Evolutionary conservation across 2,113 vertebrate species (phyloP).

Genomic region (Onychostoma macrolepis): DNA sequence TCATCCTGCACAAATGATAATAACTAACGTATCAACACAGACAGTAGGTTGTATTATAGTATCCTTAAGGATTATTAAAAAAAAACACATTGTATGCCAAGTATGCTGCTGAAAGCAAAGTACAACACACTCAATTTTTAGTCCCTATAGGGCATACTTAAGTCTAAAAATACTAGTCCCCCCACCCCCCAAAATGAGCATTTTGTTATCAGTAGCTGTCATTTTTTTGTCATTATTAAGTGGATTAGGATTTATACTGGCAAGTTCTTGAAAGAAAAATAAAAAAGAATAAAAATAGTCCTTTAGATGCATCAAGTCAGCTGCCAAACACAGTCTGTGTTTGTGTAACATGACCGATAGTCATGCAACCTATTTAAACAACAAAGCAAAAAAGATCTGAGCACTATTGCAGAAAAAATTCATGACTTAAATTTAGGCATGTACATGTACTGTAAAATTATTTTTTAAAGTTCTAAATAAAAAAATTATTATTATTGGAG

Average conservation of each 20-base stretch:
- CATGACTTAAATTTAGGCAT: background rate
- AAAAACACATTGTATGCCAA: background rate
- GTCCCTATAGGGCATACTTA: background rate
- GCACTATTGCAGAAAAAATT: background rate
- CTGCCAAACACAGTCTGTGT: background rate
- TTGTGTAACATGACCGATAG: background rate
- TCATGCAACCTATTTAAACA: background rate
- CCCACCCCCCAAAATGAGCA: background rate
- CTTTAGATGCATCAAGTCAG: background rate
- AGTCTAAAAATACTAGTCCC: background rate
- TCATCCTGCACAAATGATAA: background rate
- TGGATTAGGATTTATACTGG: background rate
- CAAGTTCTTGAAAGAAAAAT: background rate
- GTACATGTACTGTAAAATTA: no score
- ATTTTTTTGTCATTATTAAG: background rate
- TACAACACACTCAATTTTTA: background rate
- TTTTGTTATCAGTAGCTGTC: background rate
- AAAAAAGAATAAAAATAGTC: background rate
- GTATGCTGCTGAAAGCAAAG: background rate
- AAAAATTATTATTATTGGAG: no score
- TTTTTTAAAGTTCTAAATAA: no score
- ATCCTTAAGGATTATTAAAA: background rate
- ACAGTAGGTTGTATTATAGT: conserved; percentile 1
- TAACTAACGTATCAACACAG: background rate
- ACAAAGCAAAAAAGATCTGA: background rate